phyloP scores from a whole-genome alignment of 2,797 vertebrate species.

The Rhinatrema bivittatum region DNA sequence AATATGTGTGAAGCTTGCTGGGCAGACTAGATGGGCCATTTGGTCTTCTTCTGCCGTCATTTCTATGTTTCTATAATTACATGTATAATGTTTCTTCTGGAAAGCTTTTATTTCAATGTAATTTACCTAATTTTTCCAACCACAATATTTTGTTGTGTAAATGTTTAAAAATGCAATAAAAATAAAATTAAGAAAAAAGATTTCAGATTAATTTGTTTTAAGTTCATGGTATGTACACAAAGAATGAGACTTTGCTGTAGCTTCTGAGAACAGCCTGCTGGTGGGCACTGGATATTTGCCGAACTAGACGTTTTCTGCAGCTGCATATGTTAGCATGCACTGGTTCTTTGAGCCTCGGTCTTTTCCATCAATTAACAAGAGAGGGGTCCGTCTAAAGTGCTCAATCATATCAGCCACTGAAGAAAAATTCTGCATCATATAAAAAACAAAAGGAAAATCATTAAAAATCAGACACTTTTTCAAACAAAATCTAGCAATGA shows the following conservation, averaged over 20 bases:
- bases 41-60: too few relatives aligned
- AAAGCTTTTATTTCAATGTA: too few relatives aligned
- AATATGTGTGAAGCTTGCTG: too few relatives aligned
- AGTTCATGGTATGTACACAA: conserved; percentile 5
- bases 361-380: conserved; percentile 88
- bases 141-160: too few relatives aligned
- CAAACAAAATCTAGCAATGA: too few relatives aligned
- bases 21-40: too few relatives aligned
- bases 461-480: too few relatives aligned
- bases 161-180: too few relatives aligned
- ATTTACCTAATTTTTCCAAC: too few relatives aligned
- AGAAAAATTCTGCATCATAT: conserved; percentile 63
- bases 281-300: neutral
- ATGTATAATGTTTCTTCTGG: too few relatives aligned
- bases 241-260: conserved; percentile 1
- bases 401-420: conserved; percentile 76
- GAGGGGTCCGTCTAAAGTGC: conserved; percentile 72
- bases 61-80: too few relatives aligned
- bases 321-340: conserved; percentile 70
- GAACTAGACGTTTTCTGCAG: too few relatives aligned
- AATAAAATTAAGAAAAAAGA: conserved; percentile 4
- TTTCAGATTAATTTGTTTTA: conserved; percentile 13
- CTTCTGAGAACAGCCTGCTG: neutral
- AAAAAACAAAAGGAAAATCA: conserved; percentile 1
- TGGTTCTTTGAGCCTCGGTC: conserved; percentile 79